Evolutionary conservation across 2,797 vertebrate species (phyloP).

Genomic region (Arremon brunneinucha): DNA sequence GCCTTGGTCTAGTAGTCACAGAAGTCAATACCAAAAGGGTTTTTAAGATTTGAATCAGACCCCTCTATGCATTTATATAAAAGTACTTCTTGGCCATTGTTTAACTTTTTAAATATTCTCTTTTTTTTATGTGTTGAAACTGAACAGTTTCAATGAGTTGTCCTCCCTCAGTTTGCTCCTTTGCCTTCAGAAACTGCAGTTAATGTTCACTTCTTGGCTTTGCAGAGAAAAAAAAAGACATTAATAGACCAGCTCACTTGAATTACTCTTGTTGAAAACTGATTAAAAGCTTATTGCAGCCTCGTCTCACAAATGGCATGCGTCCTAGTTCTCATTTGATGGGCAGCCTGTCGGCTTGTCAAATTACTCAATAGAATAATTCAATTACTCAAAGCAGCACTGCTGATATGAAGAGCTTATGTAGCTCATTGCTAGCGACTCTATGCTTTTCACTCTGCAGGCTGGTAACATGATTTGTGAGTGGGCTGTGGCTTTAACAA

Average conservation of each 20-base stretch:
- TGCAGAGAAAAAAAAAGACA: neutral
- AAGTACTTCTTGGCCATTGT: neutral
- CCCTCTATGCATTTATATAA: neutral
- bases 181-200: neutral
- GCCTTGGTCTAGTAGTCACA: neutral
- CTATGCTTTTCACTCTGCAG: neutral
- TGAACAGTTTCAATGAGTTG: neutral
- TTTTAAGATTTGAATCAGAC: neutral
- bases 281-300: slow-evolving; percentile 35
- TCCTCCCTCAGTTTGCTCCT: neutral
- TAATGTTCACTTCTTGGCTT: neutral
- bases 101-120: neutral
- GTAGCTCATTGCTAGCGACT: neutral
- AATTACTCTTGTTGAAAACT: slow-evolving; percentile 5
- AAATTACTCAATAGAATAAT: slow-evolving; percentile 1
- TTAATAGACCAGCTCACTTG: neutral
- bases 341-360: slow-evolving; percentile 15
- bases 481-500: slow-evolving; percentile 52
- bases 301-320: neutral
- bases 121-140: neutral
- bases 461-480: neutral
- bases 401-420: neutral
- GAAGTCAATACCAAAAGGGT: neutral
- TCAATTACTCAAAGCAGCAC: neutral
- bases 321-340: neutral